These are phyloP conservation scores for Ariopsis seemanni DNA, from an alignment of 2,113 vertebrate species.

Conservation along the genomic window DNA sequence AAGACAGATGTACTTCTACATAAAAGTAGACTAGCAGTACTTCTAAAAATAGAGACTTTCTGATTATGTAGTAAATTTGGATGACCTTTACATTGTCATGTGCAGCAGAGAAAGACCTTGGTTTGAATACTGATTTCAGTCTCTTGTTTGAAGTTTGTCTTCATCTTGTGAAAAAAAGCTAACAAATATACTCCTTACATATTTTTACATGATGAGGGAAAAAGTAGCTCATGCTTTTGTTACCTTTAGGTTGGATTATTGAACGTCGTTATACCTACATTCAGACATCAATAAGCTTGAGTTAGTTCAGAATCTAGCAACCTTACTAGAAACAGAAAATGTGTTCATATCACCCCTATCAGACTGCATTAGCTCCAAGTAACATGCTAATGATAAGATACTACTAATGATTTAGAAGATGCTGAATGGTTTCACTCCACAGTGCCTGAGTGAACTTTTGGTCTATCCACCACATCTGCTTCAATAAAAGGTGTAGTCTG, in stretches of 20 bases:
- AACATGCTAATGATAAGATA: not conserved
- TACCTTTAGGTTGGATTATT: not conserved
- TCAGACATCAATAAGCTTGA: not conserved
- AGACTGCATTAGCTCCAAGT: not conserved
- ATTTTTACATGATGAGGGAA: not conserved
- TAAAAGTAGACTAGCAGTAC: not conserved
- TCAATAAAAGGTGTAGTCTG: not conserved
- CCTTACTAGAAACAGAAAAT: not conserved
- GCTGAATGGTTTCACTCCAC: not conserved
- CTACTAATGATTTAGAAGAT: not conserved
- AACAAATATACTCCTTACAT: not conserved
- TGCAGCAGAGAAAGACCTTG: not conserved
- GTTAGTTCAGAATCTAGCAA: not conserved
- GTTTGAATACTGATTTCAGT: not conserved
- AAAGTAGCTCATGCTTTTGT: no score
- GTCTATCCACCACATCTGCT: not conserved
- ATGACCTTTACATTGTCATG: not conserved
- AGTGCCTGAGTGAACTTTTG: not conserved
- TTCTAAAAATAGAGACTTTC: not conserved
- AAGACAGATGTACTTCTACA: not conserved
- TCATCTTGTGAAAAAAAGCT: not conserved
- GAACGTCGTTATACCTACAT: not conserved
- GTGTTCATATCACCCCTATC: not conserved
- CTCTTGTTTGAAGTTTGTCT: not conserved
- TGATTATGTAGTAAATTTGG: not conserved